Base-by-base conservation (phyloP, 2,113 vertebrate species). In the Onychostoma macrolepis region DNA sequence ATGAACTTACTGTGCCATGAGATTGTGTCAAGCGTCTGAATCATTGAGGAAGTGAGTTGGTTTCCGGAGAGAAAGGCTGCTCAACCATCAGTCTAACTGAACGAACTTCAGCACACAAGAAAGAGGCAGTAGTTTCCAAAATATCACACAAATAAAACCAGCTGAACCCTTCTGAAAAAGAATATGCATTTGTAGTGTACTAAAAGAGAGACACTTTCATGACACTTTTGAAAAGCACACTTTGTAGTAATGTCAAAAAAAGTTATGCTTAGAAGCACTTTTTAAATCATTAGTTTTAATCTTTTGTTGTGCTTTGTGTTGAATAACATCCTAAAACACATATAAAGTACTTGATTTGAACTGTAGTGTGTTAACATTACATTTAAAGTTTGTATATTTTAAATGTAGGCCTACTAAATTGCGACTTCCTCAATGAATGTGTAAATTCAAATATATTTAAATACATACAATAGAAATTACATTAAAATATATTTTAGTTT, bases 1-100 rank as follows among this genome's bases (percentile, higher is more conserved):
- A 21, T 74, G 21, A 43, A 11, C 1, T n/a, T 2, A n/a, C 61
- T 63, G 61, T 63, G 11, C 38, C 41, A 43, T 7, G 24, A 75
- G 38, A 45, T 0, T 13, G 56, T 58, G n/a, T n/a, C n/a, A 58
- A 58, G 21, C 13, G 2, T 19, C 15, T 43, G 71, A 41, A n/a
- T 10, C 43, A 30, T 11, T 50, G 7, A 77, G 75, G 75, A 77
- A 77, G 75, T 53, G 43, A 50, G 75, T 10, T 77, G 74, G n/a
- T 77, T 77, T 77, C 26, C 7, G 9, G n/a, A 30, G n/a, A 76
- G 5, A 56, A 56, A 56, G 19, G 19, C 21, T 0, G 19, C 48
- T 53, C 1, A 77, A 30, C 75, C 6, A 13, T 50, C 12, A 13
- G 41, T 30, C 4, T 48, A 48, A 8, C n/a, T 17, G 43, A 50